Conservation (phyloP, 2,888 invertebrate genomes). For the Creontiades dilutus region DNA sequence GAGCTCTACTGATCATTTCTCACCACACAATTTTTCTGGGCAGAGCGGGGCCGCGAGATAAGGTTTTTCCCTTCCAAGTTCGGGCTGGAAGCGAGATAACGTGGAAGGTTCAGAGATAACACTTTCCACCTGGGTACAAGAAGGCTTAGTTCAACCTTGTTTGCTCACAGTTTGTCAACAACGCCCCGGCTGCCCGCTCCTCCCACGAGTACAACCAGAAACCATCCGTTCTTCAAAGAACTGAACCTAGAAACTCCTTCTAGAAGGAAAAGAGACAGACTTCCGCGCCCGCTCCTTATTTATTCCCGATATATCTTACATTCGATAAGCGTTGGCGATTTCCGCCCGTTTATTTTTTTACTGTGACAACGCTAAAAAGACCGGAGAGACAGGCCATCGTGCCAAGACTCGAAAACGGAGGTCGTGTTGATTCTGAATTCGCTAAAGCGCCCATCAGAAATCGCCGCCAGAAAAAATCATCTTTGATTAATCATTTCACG, state of each 20-base stretch:
- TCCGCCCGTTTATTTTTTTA: constrained; percentile 9
- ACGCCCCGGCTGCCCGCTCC: constrained; percentile 4
- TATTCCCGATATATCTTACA: not conserved
- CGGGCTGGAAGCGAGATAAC: not conserved
- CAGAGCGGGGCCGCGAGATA: constrained; percentile 24
- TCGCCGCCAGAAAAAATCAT: not conserved
- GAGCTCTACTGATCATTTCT: not conserved
- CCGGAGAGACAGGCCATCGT: not conserved
- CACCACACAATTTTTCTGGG: constrained; percentile 28
- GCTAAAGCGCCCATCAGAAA: not conserved
- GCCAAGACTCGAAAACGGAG: constrained; percentile 22
- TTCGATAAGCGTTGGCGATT: constrained; percentile 26
- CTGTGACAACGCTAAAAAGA: constrained; percentile 28
- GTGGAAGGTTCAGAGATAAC: constrained; percentile 28
- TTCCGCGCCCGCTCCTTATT: not conserved
- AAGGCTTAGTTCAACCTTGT: constrained; percentile 48
- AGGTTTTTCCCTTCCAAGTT: constrained; percentile 46
- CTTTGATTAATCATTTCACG: not conserved
- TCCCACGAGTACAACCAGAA: not conserved
- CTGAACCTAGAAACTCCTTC: not conserved
- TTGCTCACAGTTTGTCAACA: constrained; percentile 51
- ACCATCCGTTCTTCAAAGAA: not conserved
- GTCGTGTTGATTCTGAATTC: not conserved
- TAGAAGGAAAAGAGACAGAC: not conserved
- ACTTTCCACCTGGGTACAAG: constrained; percentile 47